A percentile compares a stretch with the other conserved stretches of the same genome.
Evolutionary conservation across 2,888 invertebrate genomes (phyloP).

Genomic region (Quadroppia sp.): DNA sequence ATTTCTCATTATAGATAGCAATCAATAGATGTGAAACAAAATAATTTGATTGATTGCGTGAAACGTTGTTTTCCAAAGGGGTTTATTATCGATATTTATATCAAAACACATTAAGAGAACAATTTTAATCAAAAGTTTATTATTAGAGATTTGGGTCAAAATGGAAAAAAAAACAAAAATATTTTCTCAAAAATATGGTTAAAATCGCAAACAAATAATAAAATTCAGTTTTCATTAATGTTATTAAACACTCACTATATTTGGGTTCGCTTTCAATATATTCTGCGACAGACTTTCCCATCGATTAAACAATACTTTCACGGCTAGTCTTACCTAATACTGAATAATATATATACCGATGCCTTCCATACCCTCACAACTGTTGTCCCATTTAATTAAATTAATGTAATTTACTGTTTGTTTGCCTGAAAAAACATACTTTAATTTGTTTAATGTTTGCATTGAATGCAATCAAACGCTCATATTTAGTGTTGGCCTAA

Average conservation of each 20-base stretch:
- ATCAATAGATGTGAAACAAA: too few species aligned
- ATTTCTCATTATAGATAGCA: too few species aligned
- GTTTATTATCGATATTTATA: too few species aligned
- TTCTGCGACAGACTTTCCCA: not conserved
- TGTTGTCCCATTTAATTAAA: not conserved
- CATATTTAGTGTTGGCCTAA: not conserved
- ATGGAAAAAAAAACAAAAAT: too few species aligned
- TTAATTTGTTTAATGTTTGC: not conserved
- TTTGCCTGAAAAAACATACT: not conserved
- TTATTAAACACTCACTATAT: not conserved
- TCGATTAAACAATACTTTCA: not conserved
- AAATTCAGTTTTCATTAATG: not conserved
- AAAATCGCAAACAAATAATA: not conserved
- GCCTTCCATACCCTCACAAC: not conserved
- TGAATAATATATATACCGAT: not conserved
- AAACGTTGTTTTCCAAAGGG: too few species aligned
- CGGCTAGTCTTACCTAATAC: not conserved
- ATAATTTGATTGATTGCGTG: too few species aligned
- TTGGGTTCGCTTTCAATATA: not conserved
- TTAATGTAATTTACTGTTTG: conserved; percentile 5
- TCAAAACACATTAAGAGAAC: too few species aligned
- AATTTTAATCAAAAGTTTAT: too few species aligned
- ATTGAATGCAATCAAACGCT: not conserved
- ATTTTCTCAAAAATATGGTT: too few species aligned
- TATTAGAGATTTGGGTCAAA: too few species aligned